Evolutionary conservation across 1,140 invertebrate species (phyloP).

Genomic region (Bombus pascuorum): DNA sequence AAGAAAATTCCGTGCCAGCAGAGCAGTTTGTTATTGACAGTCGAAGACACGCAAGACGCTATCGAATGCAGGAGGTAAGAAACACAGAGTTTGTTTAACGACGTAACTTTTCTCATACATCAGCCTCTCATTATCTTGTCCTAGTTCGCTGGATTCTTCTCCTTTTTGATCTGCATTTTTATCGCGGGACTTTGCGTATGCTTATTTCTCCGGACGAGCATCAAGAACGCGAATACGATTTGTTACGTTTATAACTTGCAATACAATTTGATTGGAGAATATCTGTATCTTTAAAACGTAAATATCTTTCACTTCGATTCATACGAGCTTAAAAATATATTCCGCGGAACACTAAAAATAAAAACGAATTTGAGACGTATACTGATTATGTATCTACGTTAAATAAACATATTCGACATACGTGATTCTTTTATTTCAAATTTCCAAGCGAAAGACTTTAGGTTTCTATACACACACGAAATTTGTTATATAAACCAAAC

Average conservation of each 20-base stretch:
- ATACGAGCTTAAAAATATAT: neutral
- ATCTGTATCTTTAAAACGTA: neutral
- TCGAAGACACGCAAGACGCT: slow-evolving; percentile 43
- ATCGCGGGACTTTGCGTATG: neutral
- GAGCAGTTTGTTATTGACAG: slow-evolving; percentile 46
- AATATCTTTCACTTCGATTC: no score
- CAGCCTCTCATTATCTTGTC: slow-evolving; percentile 44
- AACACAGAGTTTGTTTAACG: slow-evolving; percentile 23
- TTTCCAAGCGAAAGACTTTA: neutral
- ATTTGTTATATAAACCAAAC: neutral
- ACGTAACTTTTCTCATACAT: slow-evolving; percentile 46
- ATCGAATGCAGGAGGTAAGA: slow-evolving; percentile 31
- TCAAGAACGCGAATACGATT: neutral
- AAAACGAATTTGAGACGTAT: neutral
- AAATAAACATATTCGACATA: neutral
- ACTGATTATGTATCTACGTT: neutral
- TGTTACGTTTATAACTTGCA: neutral
- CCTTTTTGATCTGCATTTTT: slow-evolving; percentile 28
- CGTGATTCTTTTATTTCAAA: no score
- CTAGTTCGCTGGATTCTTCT: slow-evolving; percentile 28
- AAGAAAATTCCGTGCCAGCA: slow-evolving; percentile 22
- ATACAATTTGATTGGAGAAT: neutral
- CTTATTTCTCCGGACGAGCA: neutral
- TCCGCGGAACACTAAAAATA: neutral
- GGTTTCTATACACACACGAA: neutral